Percentiles rank a stretch among this genome's conserved stretches.
These are phyloP conservation scores for Heliconius cydno DNA, from an alignment of 2,888 invertebrate genomes.

Conservation along the genomic window DNA sequence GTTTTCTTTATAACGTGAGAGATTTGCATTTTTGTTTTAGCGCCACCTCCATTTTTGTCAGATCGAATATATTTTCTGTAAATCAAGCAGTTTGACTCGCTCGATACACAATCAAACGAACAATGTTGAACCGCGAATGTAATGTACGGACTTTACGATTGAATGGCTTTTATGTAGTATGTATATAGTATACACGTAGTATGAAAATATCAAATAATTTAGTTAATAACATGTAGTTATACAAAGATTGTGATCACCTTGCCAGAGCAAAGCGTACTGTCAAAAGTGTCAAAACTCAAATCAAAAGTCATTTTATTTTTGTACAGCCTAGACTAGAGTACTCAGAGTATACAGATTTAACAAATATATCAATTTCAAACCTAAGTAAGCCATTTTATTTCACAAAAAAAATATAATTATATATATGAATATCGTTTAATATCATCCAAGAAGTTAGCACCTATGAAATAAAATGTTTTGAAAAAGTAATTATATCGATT, in stretches of 20 bases:
- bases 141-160: constrained; percentile 18
- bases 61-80: constrained; percentile 37
- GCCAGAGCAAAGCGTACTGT: constrained; percentile 9
- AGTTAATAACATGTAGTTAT: constrained; percentile 1
- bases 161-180: constrained; percentile 7
- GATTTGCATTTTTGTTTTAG: constrained; percentile 42
- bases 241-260: constrained; percentile 14
- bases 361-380: background rate
- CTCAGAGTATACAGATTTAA: background rate
- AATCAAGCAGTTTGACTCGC: constrained; percentile 34
- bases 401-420: too few relatives aligned
- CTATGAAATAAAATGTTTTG: background rate
- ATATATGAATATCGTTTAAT: background rate
- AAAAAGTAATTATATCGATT: background rate
- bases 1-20: constrained; percentile 24
- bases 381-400: too few relatives aligned
- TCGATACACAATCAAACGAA: constrained; percentile 40
- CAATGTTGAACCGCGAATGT: constrained; percentile 29
- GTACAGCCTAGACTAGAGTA: background rate
- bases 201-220: constrained; percentile 8
- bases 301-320: constrained; percentile 5
- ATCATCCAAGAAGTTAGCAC: background rate
- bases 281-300: constrained; percentile 1
- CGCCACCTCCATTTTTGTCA: constrained; percentile 48
- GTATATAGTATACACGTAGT: constrained; percentile 16